Percentiles rank a stretch among this genome's conserved stretches.
Evolutionary conservation across 2,113 vertebrate species (phyloP).

Genomic region (Reinhardtius hippoglossoides): DNA sequence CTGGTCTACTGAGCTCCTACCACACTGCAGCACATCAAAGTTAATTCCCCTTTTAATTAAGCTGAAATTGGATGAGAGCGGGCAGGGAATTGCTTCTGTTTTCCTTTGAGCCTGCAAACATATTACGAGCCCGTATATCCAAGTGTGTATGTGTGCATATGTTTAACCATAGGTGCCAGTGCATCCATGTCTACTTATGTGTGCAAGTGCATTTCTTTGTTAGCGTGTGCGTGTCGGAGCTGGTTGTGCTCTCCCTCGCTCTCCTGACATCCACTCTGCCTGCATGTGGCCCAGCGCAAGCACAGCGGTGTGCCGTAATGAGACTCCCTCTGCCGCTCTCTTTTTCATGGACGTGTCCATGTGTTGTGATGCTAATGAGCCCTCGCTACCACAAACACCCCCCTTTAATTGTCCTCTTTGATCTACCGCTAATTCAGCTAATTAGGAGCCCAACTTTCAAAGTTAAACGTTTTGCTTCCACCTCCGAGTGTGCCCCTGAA

Average conservation of each 20-base stretch:
- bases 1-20: constrained; percentile 42
- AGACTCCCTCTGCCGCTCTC: constrained; percentile 66
- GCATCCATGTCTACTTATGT: not conserved
- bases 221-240: constrained; percentile 3
- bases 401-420: constrained; percentile 85
- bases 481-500: constrained; percentile 49
- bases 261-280: constrained; percentile 61
- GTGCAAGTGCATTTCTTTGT: constrained; percentile 16
- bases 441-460: constrained; percentile 81
- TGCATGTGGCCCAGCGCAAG: constrained; percentile 55
- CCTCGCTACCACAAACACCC: constrained; percentile 72
- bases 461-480: constrained; percentile 78
- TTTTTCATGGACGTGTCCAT: constrained; percentile 67
- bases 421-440: constrained; percentile 84
- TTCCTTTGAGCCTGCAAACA: constrained; percentile 70
- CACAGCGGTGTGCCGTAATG: constrained; percentile 69
- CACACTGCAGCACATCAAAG: constrained; percentile 71
- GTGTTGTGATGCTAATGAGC: constrained; percentile 86
- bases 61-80: constrained; percentile 72
- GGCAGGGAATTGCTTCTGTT: constrained; percentile 70
- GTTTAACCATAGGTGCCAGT: not conserved
- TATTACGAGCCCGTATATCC: constrained; percentile 29
- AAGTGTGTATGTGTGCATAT: constrained; percentile 8
- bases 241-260: constrained; percentile 27
- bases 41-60: constrained; percentile 79